phyloP scores from a whole-genome alignment of 2,797 vertebrate genomes.

The Cynodonichthys magdalenae region DNA sequence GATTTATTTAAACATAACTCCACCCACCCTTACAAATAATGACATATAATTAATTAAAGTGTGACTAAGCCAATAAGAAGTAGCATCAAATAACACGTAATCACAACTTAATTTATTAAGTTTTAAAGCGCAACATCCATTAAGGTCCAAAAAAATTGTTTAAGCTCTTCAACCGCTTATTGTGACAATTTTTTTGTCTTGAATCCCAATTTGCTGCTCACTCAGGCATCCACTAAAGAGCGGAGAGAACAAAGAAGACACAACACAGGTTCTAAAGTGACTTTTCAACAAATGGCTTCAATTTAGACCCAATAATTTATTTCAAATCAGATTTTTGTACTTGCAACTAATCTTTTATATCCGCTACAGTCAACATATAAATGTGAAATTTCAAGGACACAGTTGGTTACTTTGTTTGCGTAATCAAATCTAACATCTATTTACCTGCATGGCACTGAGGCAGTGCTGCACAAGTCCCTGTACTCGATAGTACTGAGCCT shows the following conservation, averaged over 20 bases:
- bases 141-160: background rate
- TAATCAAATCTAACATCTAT: background rate
- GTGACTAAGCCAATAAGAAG: background rate
- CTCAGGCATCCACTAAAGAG: background rate
- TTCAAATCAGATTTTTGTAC: too few species aligned
- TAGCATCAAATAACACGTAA: background rate
- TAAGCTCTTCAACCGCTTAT: background rate
- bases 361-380: too few species aligned
- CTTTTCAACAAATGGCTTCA: too few species aligned
- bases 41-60: background rate
- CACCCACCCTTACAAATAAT: background rate
- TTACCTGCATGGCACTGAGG: slow-evolving; percentile 86
- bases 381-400: too few species aligned
- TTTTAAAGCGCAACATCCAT: background rate
- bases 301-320: too few species aligned
- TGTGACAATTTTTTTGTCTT: background rate
- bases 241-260: background rate
- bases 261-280: background rate
- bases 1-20: background rate
- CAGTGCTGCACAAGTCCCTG: slow-evolving; percentile 90
- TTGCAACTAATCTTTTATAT: too few species aligned
- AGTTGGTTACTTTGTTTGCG: too few species aligned
- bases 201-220: too few species aligned
- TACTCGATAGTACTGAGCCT: slow-evolving; percentile 88
- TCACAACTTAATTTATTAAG: too few species aligned